Base-by-base conservation (phyloP, 2,797 vertebrate species). In the Coccyzus lansbergi region DNA sequence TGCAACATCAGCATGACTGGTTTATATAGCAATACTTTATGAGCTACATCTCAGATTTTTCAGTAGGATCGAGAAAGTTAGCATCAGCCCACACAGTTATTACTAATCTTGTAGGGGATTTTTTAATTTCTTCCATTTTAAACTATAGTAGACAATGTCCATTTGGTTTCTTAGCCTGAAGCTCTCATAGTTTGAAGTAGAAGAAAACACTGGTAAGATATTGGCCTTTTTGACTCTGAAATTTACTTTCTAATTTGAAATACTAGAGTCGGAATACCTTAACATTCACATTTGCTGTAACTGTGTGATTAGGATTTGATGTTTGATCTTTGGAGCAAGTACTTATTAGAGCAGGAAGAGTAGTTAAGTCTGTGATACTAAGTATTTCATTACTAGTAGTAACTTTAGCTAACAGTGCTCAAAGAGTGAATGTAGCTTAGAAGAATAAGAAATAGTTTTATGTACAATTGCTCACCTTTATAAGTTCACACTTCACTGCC, bases 401-500 rank as follows among this genome's bases (percentile, higher is more conserved):
- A 83, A 80, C 42, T 80, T 89, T 59, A 85, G 31, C 29, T 82
- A 85, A 55, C 20, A 19, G 38, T 67, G 59, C 33, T 87, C 56
- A 70, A 81, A 85, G 71, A 28, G 33, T 74, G 68, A 89, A 65
- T 25, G 44, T 33, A 34, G 15, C 4, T 92, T 79, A 55, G 24
- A 48, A 91, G 71, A 82, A 76, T 80, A 83, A 91, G 71, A 94
- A 80, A 83, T 62, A 74, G 18, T 51, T 86, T 83, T 25, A 74
- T 83, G 36, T 83, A 85, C 17, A 56, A 74, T 59, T 78, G 49
- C 8, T 92, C 81, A 79, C 31, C 88, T 90, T 90, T 88, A 81
- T 77, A 82, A 84, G 18, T 75, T 92, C 91, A 86, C 71, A 83
- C 49, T 93, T 93, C 68, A 83, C 68, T 81, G 28, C 74, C 48